Evolutionary conservation across 2,797 vertebrate species (phyloP).

Genomic region (Myiotriccus ornatus): DNA sequence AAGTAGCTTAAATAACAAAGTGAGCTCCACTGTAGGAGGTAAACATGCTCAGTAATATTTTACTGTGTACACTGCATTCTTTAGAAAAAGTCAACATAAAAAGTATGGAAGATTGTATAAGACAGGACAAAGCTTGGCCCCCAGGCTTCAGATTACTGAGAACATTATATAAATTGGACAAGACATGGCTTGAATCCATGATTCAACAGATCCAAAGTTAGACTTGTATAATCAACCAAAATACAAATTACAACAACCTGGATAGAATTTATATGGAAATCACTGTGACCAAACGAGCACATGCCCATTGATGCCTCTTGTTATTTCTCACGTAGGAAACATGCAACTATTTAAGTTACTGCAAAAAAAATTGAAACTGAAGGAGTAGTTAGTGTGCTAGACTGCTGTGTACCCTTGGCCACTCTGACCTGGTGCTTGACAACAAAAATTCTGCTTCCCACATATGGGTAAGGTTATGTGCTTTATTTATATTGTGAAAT

Average conservation of each 20-base stretch:
- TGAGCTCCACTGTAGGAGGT: neutral
- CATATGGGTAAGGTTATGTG: neutral
- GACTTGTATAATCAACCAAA: neutral
- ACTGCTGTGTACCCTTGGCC: neutral
- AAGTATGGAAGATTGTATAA: neutral
- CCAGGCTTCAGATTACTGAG: neutral
- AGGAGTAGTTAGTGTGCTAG: neutral
- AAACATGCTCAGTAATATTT: neutral
- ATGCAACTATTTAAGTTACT: neutral
- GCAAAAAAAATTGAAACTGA: neutral
- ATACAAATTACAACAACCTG: neutral
- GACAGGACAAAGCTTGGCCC: neutral
- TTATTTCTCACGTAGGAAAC: neutral
- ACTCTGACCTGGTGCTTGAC: neutral
- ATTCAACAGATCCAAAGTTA: neutral
- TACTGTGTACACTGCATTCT: neutral
- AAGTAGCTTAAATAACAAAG: neutral
- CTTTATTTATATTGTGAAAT: conserved; percentile 42
- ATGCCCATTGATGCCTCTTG: neutral
- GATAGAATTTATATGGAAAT: neutral
- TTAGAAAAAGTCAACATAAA: neutral
- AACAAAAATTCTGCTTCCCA: neutral
- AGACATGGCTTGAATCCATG: neutral
- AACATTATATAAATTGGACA: neutral
- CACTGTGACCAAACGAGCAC: neutral